Conservation (phyloP, 1,140 invertebrate genomes). For the Drosophila littoralis region DNA sequence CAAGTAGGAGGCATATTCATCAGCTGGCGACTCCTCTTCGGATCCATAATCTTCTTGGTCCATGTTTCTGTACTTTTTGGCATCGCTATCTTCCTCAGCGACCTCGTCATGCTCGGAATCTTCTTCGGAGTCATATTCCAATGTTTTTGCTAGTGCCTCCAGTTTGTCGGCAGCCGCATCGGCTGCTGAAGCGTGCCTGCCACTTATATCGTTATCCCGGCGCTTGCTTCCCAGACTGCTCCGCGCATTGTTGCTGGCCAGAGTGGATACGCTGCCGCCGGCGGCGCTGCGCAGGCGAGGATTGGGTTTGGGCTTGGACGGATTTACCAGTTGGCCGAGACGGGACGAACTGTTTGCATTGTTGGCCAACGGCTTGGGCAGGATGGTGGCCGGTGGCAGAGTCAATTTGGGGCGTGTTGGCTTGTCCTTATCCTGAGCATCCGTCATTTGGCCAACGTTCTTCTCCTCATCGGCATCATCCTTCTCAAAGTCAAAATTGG, state of each 20-base stretch:
- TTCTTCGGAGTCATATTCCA: conserved; percentile 62
- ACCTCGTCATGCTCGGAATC: conserved; percentile 51
- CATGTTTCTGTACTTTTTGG: conserved; percentile 35
- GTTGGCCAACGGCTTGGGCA: conserved; percentile 22
- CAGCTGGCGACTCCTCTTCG: conserved; percentile 44
- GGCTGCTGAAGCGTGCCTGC: conserved; percentile 23
- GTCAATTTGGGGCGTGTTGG: conserved; percentile 44
- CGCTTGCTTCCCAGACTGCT: conserved; percentile 37
- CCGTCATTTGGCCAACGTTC: conserved; percentile 1
- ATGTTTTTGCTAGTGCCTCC: conserved; percentile 33
- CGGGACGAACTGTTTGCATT: conserved; percentile 17
- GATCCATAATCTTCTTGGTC: conserved; percentile 32
- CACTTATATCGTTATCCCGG: conserved; percentile 19
- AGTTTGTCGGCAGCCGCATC: conserved; percentile 42
- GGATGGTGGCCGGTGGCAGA: conserved; percentile 50
- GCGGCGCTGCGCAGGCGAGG: conserved; percentile 31
- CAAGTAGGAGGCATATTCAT: conserved; percentile 51
- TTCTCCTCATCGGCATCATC: conserved; percentile 58
- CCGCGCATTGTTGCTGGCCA: neutral
- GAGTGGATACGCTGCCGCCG: neutral
- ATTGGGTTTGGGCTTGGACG: conserved; percentile 9
- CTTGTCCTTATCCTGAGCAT: conserved; percentile 29
- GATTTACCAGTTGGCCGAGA: conserved; percentile 45
- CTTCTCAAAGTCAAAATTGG: conserved; percentile 62
- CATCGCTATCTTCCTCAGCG: conserved; percentile 26